Percentiles rank a stretch among this genome's conserved stretches.
These are phyloP conservation scores for Peromyscus attwateri DNA, from an alignment of 2,797 vertebrate genomes.

Conservation along the genomic window DNA sequence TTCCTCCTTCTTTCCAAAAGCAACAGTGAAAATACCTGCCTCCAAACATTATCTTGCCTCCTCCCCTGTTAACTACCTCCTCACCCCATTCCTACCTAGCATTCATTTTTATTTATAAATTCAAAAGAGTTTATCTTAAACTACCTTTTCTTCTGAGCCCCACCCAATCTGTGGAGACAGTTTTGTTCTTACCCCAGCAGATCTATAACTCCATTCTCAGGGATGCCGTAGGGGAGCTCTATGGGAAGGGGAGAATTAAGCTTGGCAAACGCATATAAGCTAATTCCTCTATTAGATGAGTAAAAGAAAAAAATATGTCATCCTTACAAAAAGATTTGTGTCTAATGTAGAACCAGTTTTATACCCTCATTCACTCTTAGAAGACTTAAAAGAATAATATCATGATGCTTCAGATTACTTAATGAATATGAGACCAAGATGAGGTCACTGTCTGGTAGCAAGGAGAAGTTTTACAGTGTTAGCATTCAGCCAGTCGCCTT, in stretches of 20 bases:
- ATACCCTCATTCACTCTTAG: not conserved
- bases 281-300: not conserved
- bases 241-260: not conserved
- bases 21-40: not conserved
- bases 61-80: not conserved
- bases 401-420: slow-evolving; percentile 18
- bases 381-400: slow-evolving; percentile 12
- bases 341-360: not conserved
- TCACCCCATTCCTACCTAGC: not conserved
- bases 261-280: not conserved
- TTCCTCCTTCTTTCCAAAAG: not conserved
- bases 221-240: not conserved
- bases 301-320: slow-evolving; percentile 21
- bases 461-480: not conserved
- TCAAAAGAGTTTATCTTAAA: slow-evolving; percentile 28
- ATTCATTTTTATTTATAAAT: not conserved
- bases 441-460: not conserved
- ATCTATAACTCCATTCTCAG: not conserved
- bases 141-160: not conserved
- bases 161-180: not conserved
- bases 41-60: not conserved
- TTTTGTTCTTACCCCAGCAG: not conserved
- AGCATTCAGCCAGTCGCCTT: not conserved
- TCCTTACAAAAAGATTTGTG: not conserved
- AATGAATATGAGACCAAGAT: not conserved